Evolutionary conservation across 2,797 vertebrate species (phyloP), one percentile per base, ranked within the genome.

Genomic region (Anguilla anguilla): DNA sequence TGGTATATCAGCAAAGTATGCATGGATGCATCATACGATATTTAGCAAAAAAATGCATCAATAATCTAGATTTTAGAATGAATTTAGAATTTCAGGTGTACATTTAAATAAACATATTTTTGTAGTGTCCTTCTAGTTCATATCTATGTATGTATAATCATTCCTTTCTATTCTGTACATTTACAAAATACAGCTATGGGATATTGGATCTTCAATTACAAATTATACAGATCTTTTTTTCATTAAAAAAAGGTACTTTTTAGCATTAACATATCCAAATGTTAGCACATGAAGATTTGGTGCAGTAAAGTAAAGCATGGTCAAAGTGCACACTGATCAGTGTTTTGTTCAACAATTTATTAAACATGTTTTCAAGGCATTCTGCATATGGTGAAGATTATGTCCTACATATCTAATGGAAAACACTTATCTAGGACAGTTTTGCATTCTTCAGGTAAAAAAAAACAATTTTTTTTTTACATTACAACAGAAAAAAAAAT

Each of bases 361-460:
- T 39, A 13, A 39, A 79, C 87, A 89, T 91, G 91, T 89, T 92
- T 90, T 87, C 84, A 92, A 39, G 57, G 79, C 35, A 79, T 74
- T 25, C 25, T 28, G 31, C 82, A 79, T 57, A 79, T 83, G 31
- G 7, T 1, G 19, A 31, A 55, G 28, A 49, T 88, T 81, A 86
- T 77, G 81, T 77, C 88, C 77, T 86, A 59, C 46, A 59, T n/a
- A 74, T 22, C 67, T 88, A 86, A 53, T 49, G 57, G 77, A 85
- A 64, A 82, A 69, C 11, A 64, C 28, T 31, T 46, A 57, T 53
- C 43, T 64, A 19, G 55, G 55, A 49, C 64, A 43, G 39, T 57
- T 67, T 84, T 28, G 64, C 51, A 59, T 46, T 59, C 43, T 49
- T 59, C 77, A 61, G 31, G 28, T 87, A 51, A 79, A 64, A 39